Percentiles rank a stretch among this genome's conserved stretches.
phyloP scores from a whole-genome alignment of 2,797 vertebrate genomes.

The Cynopterus sphinx region DNA sequence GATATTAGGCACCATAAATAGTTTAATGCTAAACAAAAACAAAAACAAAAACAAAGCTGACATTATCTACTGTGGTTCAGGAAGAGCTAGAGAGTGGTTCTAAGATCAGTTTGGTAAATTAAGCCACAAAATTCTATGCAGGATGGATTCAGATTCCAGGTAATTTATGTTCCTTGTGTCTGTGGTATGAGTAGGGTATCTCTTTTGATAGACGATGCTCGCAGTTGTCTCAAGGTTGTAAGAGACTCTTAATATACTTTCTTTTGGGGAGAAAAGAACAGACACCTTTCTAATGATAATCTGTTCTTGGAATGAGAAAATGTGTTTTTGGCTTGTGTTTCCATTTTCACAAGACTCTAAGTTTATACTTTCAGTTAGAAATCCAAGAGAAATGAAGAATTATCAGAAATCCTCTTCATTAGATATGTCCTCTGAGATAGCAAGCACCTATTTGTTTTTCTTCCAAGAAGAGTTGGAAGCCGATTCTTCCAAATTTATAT shows the following conservation, averaged over 20 bases:
- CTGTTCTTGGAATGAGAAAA: slow-evolving; percentile 51
- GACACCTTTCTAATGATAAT: slow-evolving; percentile 17
- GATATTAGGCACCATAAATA: neutral
- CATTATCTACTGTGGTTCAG: slow-evolving; percentile 41
- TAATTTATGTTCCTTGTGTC: neutral
- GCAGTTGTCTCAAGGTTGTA: neutral
- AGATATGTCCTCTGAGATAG: neutral
- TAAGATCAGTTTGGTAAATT: slow-evolving; percentile 31
- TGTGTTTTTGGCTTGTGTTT: slow-evolving; percentile 20
- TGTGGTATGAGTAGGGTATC: neutral
- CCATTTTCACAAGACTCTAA: slow-evolving; percentile 39
- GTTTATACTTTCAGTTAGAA: slow-evolving; percentile 60
- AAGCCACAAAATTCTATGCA: slow-evolving; percentile 37
- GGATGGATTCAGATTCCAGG: slow-evolving; percentile 1
- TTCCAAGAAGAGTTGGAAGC: neutral
- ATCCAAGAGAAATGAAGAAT: slow-evolving; percentile 52
- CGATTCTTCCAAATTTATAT: neutral
- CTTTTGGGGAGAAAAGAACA: neutral
- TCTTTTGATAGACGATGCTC: neutral
- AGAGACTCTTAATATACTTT: neutral
- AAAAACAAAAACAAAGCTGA: neutral
- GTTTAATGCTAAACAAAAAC: neutral
- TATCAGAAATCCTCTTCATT: slow-evolving; percentile 6
- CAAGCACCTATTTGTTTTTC: neutral
- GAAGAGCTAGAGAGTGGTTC: slow-evolving; percentile 1